These are phyloP conservation scores for Helarctos malayanus DNA, from an alignment of 2,797 vertebrate species.

Conservation along the genomic window DNA sequence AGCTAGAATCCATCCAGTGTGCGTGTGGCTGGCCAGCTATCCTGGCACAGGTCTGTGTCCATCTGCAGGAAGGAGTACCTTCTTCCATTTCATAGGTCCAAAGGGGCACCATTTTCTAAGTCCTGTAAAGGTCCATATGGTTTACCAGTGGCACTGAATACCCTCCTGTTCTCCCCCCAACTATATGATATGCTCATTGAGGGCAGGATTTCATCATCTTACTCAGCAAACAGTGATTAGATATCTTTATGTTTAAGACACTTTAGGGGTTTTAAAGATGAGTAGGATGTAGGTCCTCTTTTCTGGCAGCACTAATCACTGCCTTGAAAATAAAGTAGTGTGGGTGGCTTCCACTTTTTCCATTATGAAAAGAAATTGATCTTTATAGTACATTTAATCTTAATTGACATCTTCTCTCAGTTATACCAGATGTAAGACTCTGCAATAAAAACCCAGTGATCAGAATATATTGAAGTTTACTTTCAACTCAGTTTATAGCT, in stretches of 20 bases:
- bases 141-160: background rate
- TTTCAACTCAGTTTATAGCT: slow-evolving; percentile 37
- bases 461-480: slow-evolving; percentile 49
- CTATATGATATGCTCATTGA: background rate
- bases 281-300: slow-evolving; percentile 30
- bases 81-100: background rate
- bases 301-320: slow-evolving; percentile 25
- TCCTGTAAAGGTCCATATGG: background rate
- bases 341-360: slow-evolving; percentile 25
- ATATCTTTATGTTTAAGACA: slow-evolving; percentile 27
- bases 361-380: slow-evolving; percentile 64
- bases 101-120: background rate
- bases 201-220: slow-evolving; percentile 32
- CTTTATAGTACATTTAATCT: slow-evolving; percentile 64
- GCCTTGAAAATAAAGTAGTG: slow-evolving; percentile 43
- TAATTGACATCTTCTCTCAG: slow-evolving; percentile 57
- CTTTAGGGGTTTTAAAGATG: background rate
- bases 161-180: background rate
- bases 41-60: background rate
- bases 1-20: background rate
- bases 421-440: slow-evolving; percentile 63
- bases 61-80: background rate
- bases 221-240: slow-evolving; percentile 48
- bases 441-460: slow-evolving; percentile 63
- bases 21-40: background rate